Evolutionary conservation across 2,888 invertebrate genomes (phyloP).

Genomic region (Plemyria rubiginata): DNA sequence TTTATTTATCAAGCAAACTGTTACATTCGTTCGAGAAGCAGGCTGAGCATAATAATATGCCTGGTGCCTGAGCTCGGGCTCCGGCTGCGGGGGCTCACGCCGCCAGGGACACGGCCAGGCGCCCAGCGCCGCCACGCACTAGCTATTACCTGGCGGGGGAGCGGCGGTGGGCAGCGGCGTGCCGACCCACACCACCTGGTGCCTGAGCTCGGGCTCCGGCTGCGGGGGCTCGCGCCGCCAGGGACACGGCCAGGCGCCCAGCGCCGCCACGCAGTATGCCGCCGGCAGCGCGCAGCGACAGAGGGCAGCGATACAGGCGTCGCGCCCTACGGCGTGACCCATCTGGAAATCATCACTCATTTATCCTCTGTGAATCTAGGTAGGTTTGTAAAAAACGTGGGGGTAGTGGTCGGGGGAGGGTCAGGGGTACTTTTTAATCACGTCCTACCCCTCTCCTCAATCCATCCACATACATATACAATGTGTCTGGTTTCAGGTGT

Average conservation of each 20-base stretch:
- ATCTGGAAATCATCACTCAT: no score
- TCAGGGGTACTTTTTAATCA: no score
- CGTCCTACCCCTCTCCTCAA: no score
- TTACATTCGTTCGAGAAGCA: no score
- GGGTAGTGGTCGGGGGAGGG: no score
- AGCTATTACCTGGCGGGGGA: conserved; percentile 88
- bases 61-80: conserved; percentile 94
- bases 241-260: conserved; percentile 93
- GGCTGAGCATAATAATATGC: no score
- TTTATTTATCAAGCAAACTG: no score
- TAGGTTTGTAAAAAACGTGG: no score
- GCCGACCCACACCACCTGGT: conserved; percentile 98
- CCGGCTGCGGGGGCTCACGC: conserved; percentile 92
- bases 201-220: conserved; percentile 91
- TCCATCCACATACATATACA: no score
- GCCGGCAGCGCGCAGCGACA: conserved; percentile 98
- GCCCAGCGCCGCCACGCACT: conserved; percentile 95
- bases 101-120: conserved; percentile 96
- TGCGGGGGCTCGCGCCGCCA: conserved; percentile 96
- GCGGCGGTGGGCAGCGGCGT: conserved; percentile 95
- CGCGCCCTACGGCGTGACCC: conserved; percentile 88
- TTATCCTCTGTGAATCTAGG: no score
- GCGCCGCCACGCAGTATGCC: conserved; percentile 95
- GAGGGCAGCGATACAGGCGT: conserved; percentile 97
- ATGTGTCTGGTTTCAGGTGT: no score